These are phyloP conservation scores for Chelonus insularis DNA, from an alignment of 1,140 invertebrate species.

Conservation along the genomic window DNA sequence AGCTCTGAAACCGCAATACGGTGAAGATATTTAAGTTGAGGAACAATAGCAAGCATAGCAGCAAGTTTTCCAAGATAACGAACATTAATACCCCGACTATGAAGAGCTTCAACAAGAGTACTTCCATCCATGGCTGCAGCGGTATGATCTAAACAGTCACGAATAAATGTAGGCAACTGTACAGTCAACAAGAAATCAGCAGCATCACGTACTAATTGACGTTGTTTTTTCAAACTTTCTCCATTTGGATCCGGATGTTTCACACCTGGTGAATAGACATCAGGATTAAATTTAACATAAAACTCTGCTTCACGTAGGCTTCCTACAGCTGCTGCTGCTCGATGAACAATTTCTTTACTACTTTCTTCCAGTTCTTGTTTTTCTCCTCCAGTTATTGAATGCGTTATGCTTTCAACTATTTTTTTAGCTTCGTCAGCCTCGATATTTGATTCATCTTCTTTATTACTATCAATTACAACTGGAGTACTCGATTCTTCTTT, in stretches of 20 bases:
- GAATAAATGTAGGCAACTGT: conserved; percentile 92
- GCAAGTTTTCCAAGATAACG: conserved; percentile 92
- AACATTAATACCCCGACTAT: conserved; percentile 94
- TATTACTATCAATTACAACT: conserved; percentile 57
- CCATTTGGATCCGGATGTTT: conserved; percentile 75
- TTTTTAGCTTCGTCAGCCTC: conserved; percentile 88
- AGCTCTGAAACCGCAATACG: conserved; percentile 86
- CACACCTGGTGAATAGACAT: conserved; percentile 94
- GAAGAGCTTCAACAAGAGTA: conserved; percentile 91
- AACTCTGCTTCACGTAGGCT: conserved; percentile 94
- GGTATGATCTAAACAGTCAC: conserved; percentile 90
- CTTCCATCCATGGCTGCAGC: conserved; percentile 92
- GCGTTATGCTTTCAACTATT: conserved; percentile 86
- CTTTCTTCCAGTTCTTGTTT: conserved; percentile 84
- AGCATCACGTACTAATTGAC: conserved; percentile 89
- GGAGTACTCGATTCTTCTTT: conserved; percentile 37
- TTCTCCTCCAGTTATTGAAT: conserved; percentile 77
- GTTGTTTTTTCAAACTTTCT: conserved; percentile 76
- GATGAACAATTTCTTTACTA: conserved; percentile 86
- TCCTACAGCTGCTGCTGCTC: conserved; percentile 85
- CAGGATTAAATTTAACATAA: conserved; percentile 97
- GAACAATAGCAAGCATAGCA: conserved; percentile 74
- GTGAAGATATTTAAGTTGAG: conserved; percentile 84
- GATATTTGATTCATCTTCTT: conserved; percentile 60
- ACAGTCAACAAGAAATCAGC: conserved; percentile 91